phyloP scores from a whole-genome alignment of 2,113 vertebrate genomes.

The Strix uralensis region DNA sequence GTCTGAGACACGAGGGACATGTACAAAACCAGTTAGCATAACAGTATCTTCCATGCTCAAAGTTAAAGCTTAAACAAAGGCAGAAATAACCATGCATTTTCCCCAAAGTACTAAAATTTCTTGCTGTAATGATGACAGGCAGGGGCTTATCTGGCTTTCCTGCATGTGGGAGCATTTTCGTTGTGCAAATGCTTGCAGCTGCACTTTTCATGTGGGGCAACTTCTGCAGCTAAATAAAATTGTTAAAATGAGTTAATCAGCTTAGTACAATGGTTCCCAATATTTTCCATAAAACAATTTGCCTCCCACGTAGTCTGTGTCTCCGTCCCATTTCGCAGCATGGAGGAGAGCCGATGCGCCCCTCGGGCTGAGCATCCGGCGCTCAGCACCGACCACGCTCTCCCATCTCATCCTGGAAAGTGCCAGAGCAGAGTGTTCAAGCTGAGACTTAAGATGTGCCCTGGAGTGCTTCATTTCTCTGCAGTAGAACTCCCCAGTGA shows the following conservation, averaged over 20 bases:
- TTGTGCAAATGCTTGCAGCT: background rate
- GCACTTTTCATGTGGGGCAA: background rate
- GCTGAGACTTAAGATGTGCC: background rate
- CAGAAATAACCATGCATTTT: conserved; percentile 1
- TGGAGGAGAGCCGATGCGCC: background rate
- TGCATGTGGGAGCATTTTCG: background rate
- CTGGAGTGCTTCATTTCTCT: background rate
- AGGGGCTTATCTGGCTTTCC: background rate
- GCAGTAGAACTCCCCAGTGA: background rate
- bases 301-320: background rate
- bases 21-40: background rate
- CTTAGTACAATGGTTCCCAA: background rate
- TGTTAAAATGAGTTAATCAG: background rate
- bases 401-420: background rate
- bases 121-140: background rate
- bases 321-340: background rate
- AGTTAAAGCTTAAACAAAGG: background rate
- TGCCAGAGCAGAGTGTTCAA: background rate
- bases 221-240: background rate
- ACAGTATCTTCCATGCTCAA: background rate
- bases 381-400: background rate
- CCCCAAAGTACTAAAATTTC: background rate
- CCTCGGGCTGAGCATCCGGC: background rate
- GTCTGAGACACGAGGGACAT: background rate
- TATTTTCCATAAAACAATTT: background rate